A percentile compares a stretch with the other conserved stretches of the same genome.
Conservation (phyloP, 2,888 invertebrate genomes). For the Netelia melanura region DNA sequence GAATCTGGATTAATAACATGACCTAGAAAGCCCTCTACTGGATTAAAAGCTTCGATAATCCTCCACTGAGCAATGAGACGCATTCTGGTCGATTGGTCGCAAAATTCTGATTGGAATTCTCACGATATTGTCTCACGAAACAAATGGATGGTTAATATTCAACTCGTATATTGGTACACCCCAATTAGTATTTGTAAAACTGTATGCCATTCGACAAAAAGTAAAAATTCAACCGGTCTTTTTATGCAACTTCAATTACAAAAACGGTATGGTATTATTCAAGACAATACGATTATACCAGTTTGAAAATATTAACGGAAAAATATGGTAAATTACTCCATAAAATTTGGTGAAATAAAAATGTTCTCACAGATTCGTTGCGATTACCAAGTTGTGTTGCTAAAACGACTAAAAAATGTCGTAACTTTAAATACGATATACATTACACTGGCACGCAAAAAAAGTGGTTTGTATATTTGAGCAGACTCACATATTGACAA, state of each 20-base stretch:
- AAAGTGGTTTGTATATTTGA: no score
- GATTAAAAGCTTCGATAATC: constrained; percentile 46
- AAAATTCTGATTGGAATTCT: constrained; percentile 47
- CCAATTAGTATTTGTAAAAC: background rate
- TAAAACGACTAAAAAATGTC: background rate
- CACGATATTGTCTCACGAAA: constrained; percentile 26
- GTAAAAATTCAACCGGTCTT: background rate
- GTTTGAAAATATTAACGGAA: background rate
- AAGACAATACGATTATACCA: background rate
- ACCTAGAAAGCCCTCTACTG: constrained; percentile 48
- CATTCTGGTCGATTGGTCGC: constrained; percentile 14
- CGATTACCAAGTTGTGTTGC: no score
- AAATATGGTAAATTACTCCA: background rate
- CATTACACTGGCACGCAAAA: no score
- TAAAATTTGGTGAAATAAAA: background rate
- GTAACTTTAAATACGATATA: background rate
- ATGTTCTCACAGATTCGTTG: background rate
- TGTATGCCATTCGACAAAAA: background rate
- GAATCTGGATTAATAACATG: constrained; percentile 52
- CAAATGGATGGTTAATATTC: constrained; percentile 4
- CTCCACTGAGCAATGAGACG: constrained; percentile 4
- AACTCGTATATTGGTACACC: background rate
- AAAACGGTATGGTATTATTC: background rate
- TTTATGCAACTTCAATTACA: background rate
- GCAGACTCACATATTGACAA: no score